A percentile compares a stretch with the other conserved stretches of the same genome.
Evolutionary conservation across 2,113 vertebrate genomes (phyloP).

Genomic region (Pseudopodoces humilis): DNA sequence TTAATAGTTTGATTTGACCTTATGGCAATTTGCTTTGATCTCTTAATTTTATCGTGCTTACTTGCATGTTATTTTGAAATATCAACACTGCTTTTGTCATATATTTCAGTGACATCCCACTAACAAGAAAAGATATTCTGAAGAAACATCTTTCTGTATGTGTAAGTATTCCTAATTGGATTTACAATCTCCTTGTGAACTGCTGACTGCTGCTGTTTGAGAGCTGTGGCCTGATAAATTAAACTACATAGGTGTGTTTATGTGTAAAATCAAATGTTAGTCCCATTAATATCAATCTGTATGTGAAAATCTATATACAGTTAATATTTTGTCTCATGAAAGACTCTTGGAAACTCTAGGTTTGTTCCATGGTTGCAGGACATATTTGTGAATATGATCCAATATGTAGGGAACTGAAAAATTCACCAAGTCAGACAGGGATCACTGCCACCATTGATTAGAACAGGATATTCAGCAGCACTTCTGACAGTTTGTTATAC

Average conservation of each 20-base stretch:
- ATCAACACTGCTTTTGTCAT: not conserved
- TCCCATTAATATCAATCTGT: not conserved
- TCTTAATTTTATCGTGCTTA: not conserved
- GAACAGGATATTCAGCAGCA: not conserved
- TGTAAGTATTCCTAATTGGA: not conserved
- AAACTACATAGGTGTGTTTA: not conserved
- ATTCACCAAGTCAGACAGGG: not conserved
- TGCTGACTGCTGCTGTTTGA: not conserved
- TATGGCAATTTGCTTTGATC: not conserved
- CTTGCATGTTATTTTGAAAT: not conserved
- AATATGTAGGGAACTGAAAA: not conserved
- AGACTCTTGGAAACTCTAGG: not conserved
- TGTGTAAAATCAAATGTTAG: not conserved
- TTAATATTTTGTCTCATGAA: not conserved
- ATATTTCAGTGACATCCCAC: not conserved
- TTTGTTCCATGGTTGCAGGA: not conserved
- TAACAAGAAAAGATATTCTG: not conserved
- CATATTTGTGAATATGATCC: not conserved
- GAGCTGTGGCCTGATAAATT: not conserved
- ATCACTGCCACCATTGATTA: not conserved
- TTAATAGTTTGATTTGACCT: not conserved
- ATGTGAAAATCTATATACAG: not conserved
- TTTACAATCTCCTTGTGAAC: not conserved
- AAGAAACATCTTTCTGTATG: not conserved
- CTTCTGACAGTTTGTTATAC: not conserved